Evolutionary conservation across 2,797 vertebrate genomes (phyloP).

Genomic region (Heteromormyrus szaboi): DNA sequence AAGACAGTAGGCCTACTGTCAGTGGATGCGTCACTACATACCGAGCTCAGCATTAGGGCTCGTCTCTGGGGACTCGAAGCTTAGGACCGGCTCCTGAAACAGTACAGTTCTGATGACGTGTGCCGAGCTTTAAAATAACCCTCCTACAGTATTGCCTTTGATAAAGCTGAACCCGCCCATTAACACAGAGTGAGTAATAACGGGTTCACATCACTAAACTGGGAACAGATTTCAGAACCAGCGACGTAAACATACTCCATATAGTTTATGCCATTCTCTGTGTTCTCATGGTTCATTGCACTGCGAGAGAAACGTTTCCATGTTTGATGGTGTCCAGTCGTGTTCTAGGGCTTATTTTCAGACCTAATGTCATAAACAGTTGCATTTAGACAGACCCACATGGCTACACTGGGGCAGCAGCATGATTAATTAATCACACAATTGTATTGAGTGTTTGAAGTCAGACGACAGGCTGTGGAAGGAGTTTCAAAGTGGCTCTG

Average conservation of each 20-base stretch:
- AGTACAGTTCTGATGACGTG: not conserved
- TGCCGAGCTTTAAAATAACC: not conserved
- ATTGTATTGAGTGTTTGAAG: not conserved
- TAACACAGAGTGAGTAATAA: not conserved
- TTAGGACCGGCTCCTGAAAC: not conserved
- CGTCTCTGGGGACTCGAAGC: not conserved
- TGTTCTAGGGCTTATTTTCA: not conserved
- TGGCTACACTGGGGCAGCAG: not conserved
- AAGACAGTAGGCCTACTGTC: not conserved
- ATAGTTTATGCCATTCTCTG: not conserved
- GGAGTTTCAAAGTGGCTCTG: not conserved
- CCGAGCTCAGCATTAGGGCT: not conserved
- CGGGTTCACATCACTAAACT: not conserved
- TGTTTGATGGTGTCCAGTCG: not conserved
- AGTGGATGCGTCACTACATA: not conserved
- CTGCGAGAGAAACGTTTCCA: not conserved
- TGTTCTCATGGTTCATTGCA: not conserved
- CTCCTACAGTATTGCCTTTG: not conserved
- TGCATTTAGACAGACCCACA: not conserved
- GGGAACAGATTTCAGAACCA: not conserved
- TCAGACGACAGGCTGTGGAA: not conserved
- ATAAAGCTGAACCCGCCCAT: not conserved
- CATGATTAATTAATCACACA: constrained; percentile 6
- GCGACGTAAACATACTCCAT: not conserved
- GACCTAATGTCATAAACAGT: not conserved